phyloP scores from a whole-genome alignment of 2,888 invertebrate species.

The Plusia festucae region DNA sequence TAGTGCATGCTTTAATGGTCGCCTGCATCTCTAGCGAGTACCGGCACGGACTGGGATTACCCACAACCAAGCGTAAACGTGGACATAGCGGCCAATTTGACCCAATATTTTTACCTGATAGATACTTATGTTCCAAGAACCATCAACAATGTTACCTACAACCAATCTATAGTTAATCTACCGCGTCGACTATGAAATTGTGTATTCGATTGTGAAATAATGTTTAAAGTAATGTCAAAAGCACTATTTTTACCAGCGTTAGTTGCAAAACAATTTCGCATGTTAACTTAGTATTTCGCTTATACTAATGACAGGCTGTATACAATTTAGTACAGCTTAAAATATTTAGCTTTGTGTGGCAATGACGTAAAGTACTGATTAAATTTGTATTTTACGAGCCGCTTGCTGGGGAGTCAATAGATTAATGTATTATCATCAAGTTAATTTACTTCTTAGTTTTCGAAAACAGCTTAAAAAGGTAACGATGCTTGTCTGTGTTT shows the following conservation, averaged over 20 bases:
- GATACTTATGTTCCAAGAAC: slow-evolving; percentile 39
- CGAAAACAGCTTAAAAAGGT: slow-evolving; percentile 6
- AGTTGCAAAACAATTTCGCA: slow-evolving; percentile 63
- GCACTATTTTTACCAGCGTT: slow-evolving; percentile 57
- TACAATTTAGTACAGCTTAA: slow-evolving; percentile 64
- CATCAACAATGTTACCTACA: slow-evolving; percentile 41
- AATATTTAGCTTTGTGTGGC: slow-evolving; percentile 66
- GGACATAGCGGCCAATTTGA: slow-evolving; percentile 31
- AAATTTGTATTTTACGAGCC: slow-evolving; percentile 72
- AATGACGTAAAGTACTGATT: slow-evolving; percentile 72
- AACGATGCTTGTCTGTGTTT: not conserved
- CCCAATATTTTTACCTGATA: slow-evolving; percentile 49
- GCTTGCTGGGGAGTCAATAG: slow-evolving; percentile 59
- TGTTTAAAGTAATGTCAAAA: slow-evolving; percentile 60
- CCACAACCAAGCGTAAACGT: slow-evolving; percentile 36
- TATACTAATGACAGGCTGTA: slow-evolving; percentile 57
- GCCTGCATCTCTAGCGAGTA: slow-evolving; percentile 38
- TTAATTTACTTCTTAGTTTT: slow-evolving; percentile 17
- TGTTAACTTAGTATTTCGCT: slow-evolving; percentile 65
- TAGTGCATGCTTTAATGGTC: slow-evolving; percentile 52
- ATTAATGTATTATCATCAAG: slow-evolving; percentile 63
- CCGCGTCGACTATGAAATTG: slow-evolving; percentile 32
- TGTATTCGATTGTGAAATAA: slow-evolving; percentile 59
- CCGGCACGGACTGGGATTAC: slow-evolving; percentile 45
- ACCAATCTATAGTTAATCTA: slow-evolving; percentile 52